A percentile compares a stretch with the other conserved stretches of the same genome.
Evolutionary conservation across 2,888 invertebrate species (phyloP).

Genomic region (Nomada fucata): DNA sequence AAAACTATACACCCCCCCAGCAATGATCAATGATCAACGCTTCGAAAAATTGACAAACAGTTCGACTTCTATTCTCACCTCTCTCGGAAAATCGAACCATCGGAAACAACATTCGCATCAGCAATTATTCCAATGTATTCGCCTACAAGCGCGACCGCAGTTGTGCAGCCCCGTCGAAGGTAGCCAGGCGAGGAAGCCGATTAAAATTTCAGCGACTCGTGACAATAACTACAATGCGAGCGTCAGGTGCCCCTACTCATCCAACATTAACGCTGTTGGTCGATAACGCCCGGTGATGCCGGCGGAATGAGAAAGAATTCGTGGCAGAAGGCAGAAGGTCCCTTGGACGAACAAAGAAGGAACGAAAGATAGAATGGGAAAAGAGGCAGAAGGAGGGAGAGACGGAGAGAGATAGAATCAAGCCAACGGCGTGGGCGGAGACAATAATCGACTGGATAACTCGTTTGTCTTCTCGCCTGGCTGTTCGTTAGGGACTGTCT

Average conservation of each 20-base stretch:
- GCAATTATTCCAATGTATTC: background rate
- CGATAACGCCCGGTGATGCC: constrained; percentile 61
- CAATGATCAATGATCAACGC: too few relatives aligned
- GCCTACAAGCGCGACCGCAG: background rate
- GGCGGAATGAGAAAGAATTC: constrained; percentile 29
- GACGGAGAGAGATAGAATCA: constrained; percentile 35
- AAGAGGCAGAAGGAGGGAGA: constrained; percentile 1
- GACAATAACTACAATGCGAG: constrained; percentile 70
- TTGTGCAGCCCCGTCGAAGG: constrained; percentile 11
- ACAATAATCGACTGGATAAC: constrained; percentile 74
- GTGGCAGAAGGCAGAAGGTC: background rate
- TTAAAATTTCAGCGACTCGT: constrained; percentile 72
- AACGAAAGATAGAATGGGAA: background rate
- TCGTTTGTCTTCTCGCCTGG: constrained; percentile 70
- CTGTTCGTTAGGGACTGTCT: constrained; percentile 70
- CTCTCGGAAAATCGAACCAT: too few relatives aligned
- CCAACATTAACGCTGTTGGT: constrained; percentile 72
- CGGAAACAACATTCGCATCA: too few relatives aligned
- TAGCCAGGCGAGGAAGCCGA: constrained; percentile 65
- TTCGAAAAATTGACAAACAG: too few relatives aligned
- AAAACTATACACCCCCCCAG: too few relatives aligned
- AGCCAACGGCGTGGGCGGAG: constrained; percentile 66
- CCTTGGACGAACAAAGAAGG: background rate
- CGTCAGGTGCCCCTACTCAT: constrained; percentile 68
- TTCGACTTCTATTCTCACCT: too few relatives aligned